These are phyloP conservation scores for Ptyas mucosa DNA, from an alignment of 2,113 vertebrate species.

Conservation along the genomic window DNA sequence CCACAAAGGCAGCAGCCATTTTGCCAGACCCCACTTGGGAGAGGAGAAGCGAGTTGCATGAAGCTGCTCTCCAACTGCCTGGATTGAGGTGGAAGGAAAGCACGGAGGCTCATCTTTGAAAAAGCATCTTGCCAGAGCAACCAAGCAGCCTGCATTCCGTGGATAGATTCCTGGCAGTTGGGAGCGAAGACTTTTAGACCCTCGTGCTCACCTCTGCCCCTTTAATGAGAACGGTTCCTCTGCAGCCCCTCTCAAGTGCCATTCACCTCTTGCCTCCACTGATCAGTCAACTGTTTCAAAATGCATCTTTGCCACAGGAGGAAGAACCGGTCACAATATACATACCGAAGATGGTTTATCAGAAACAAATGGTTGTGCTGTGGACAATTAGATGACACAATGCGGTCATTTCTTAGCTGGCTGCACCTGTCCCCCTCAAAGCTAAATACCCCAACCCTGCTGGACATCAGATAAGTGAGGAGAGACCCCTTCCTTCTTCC, in stretches of 20 bases:
- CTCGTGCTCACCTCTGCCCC: neutral
- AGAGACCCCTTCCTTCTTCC: neutral
- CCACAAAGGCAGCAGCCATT: neutral
- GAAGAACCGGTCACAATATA: neutral
- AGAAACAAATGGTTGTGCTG: neutral
- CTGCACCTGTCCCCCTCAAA: neutral
- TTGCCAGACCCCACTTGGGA: neutral
- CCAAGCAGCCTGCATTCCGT: too few relatives aligned
- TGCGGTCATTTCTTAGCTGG: neutral
- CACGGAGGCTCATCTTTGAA: too few relatives aligned
- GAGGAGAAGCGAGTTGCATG: neutral
- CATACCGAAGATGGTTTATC: neutral
- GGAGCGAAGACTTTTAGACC: neutral
- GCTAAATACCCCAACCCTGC: neutral
- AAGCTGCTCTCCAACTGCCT: neutral
- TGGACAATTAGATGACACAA: neutral
- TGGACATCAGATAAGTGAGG: neutral
- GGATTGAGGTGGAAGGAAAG: neutral
- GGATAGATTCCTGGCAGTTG: neutral
- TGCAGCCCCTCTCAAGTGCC: constrained; percentile 1
- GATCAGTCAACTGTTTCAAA: neutral
- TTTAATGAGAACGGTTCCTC: neutral
- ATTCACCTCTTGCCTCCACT: neutral
- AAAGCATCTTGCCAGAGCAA: neutral
- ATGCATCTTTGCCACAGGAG: neutral